These are phyloP conservation scores for Oncorhynchus nerka DNA, from an alignment of 2,113 vertebrate species.

Conservation along the genomic window DNA sequence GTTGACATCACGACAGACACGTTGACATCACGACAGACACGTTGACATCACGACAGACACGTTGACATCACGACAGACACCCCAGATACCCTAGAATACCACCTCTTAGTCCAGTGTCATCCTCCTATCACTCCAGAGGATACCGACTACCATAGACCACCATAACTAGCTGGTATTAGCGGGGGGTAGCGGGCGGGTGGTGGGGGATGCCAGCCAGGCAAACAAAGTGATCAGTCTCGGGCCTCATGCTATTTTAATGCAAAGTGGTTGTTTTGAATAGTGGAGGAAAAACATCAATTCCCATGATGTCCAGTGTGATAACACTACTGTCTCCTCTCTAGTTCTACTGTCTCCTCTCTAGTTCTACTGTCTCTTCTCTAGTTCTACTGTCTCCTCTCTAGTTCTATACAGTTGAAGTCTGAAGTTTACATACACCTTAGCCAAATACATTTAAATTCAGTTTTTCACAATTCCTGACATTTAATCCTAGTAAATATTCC, in stretches of 20 bases:
- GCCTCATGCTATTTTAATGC: slow-evolving; percentile 51
- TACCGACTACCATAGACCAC: slow-evolving; percentile 2
- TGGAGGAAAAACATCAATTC: slow-evolving; percentile 45
- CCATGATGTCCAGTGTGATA: slow-evolving; percentile 41
- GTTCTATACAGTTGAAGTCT: too few relatives aligned
- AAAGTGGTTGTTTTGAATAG: slow-evolving; percentile 38
- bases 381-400: too few relatives aligned
- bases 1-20: too few relatives aligned
- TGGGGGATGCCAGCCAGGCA: slow-evolving; percentile 36
- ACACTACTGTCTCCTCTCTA: not conserved
- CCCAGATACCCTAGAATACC: slow-evolving; percentile 28
- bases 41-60: not conserved
- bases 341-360: too few relatives aligned
- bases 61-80: not conserved
- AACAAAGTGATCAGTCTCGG: slow-evolving; percentile 9
- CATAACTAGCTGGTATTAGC: not conserved
- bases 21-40: not conserved
- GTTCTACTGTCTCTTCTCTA: too few relatives aligned
- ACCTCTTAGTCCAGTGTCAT: slow-evolving; percentile 11
- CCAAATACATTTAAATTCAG: too few relatives aligned
- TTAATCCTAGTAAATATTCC: too few relatives aligned
- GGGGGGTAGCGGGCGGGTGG: too few relatives aligned
- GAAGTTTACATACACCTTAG: too few relatives aligned
- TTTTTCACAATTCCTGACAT: too few relatives aligned
- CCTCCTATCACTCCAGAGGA: slow-evolving; percentile 7